Conservation (phyloP, 2,113 vertebrate species). For the Numenius arquata region DNA sequence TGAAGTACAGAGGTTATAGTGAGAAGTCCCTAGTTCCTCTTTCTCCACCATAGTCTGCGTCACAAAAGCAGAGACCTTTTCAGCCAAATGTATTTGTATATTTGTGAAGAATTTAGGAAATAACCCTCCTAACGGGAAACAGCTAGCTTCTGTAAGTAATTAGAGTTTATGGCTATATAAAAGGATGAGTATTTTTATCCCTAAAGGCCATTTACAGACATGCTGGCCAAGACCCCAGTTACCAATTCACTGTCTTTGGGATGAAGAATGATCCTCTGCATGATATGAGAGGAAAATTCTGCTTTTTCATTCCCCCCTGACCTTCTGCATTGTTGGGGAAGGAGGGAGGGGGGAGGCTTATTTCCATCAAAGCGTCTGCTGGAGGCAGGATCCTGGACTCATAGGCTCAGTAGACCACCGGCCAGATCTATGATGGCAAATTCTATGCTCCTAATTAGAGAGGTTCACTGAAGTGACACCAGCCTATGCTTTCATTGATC, state of each 20-base stretch:
- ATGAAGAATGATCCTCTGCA: background rate
- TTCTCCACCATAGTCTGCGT: background rate
- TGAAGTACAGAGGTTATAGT: rapidly evolving
- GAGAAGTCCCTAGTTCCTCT: background rate
- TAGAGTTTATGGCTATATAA: background rate
- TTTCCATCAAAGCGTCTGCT: background rate
- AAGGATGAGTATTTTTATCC: background rate
- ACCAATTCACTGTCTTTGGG: background rate
- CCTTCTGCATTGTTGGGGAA: background rate
- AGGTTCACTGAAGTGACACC: background rate
- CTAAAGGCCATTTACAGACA: background rate
- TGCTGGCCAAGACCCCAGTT: background rate
- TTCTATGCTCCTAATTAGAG: background rate
- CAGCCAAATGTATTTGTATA: background rate
- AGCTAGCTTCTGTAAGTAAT: background rate
- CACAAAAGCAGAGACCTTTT: background rate
- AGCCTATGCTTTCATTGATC: background rate
- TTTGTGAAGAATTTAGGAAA: background rate
- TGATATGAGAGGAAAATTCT: rapidly evolving
- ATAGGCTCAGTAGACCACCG: background rate
- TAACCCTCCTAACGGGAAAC: rapidly evolving
- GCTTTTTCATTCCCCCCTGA: background rate
- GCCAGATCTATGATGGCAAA: background rate
- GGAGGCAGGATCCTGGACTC: background rate
- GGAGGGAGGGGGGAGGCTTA: background rate